phyloP scores from a whole-genome alignment of 2,888 invertebrate species.

The Amaurobius ferox region DNA sequence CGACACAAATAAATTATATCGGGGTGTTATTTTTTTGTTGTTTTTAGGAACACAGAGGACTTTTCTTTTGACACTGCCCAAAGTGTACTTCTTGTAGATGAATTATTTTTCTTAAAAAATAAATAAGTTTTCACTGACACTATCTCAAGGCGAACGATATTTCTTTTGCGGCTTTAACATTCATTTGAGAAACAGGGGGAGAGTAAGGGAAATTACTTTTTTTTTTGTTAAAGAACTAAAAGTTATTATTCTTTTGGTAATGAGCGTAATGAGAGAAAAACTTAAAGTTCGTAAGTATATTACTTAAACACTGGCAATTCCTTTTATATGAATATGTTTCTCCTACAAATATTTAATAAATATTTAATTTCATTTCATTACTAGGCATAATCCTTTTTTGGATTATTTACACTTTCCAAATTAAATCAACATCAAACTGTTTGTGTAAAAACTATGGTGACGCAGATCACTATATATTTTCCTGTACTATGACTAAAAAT shows the following conservation, averaged over 20 bases:
- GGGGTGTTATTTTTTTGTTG: background rate
- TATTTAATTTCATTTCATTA: no score
- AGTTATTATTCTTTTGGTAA: background rate
- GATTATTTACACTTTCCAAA: no score
- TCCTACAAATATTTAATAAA: no score
- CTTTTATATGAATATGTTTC: no score
- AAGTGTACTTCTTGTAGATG: background rate
- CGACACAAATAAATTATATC: constrained; percentile 26
- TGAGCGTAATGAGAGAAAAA: background rate
- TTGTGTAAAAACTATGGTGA: no score
- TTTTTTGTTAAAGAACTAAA: background rate
- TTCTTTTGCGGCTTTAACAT: background rate
- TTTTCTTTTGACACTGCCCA: background rate
- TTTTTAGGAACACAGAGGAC: background rate
- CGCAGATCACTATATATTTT: no score
- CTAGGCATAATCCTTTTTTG: no score
- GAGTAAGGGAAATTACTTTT: background rate
- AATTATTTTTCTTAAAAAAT: background rate
- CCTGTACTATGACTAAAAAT: no score
- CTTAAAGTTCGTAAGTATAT: no score
- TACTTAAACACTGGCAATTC: no score
- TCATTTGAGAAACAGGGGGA: background rate
- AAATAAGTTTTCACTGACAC: background rate
- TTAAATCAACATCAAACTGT: no score
- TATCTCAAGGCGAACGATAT: background rate